Base-by-base conservation (phyloP, 2,113 vertebrate species). In the Dasyornis broadbenti region DNA sequence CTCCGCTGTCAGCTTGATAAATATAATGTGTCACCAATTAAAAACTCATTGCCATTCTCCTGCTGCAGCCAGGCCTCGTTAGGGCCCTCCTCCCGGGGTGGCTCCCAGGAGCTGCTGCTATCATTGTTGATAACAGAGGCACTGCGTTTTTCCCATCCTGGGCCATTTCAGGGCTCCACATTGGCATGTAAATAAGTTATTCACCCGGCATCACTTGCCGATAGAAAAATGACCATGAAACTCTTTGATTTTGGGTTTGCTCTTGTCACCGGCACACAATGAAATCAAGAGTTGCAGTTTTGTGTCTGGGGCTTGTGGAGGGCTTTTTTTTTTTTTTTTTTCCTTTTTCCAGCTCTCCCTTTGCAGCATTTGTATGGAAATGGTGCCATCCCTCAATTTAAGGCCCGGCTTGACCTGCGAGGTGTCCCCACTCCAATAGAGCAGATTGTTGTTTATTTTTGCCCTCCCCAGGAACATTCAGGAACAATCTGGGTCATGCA, bases 11-110 rank as follows among this genome's bases (percentile, higher is more conserved):
- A 99, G 98, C 96, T 98, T 98, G 98, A 99, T 99, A 99, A 99
- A 99, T 99, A 99, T 98, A 99, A 99, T 98, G 98, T 99, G 98
- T 99, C 98, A 98, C 98, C 98, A 99, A 99, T 99, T 99, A 99
- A 99, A 99, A 98, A 97, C 98, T 98, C 98, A 98, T 99, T 98
- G 98, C 98, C 98, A 98, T 98, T 98, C 98, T 98, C 66, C 97
- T 75, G 97, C 98, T 97, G 98, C 98, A 98, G 98, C 98, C 97
- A 82, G 96, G 97, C 98, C 98, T 99, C 98, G 98, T 99, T 98
- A 99, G 98, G 98, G 96, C 98, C 97, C 94, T 97, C 98, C 98
- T 98, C 97, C 98, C 96, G 97, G 98, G 98, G 98, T 98, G 98
- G 97, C 98, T 97, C 97, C 97, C 97, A 92, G 83, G 92, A 93